Conservation (phyloP, 2,113 vertebrate species). For the Motacilla tschutschensis region DNA sequence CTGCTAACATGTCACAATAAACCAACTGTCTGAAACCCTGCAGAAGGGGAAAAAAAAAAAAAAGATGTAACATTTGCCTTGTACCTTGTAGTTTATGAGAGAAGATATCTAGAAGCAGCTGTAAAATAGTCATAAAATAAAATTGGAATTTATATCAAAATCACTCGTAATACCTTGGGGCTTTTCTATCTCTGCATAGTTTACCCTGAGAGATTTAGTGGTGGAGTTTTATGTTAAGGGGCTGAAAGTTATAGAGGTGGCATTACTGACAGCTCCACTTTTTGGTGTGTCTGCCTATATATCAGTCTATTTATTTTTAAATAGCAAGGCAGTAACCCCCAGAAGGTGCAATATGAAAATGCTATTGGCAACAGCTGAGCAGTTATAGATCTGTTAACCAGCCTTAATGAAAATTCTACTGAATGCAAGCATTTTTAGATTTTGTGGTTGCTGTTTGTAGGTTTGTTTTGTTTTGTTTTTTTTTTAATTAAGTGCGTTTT, state of each 20-base stretch:
- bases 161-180: constrained; percentile 59
- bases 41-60: constrained; percentile 2
- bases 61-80: constrained; percentile 49
- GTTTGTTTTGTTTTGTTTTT: neutral
- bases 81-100: constrained; percentile 51
- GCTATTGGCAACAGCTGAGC: constrained; percentile 4
- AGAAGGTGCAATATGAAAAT: constrained; percentile 28
- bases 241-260: constrained; percentile 56
- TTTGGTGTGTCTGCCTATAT: constrained; percentile 35
- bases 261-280: constrained; percentile 1
- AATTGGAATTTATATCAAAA: constrained; percentile 72
- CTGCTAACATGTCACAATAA: constrained; percentile 65
- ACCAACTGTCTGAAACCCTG: constrained; percentile 59
- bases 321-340: constrained; percentile 14
- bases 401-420: neutral
- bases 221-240: constrained; percentile 51
- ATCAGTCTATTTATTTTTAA: constrained; percentile 65
- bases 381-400: neutral
- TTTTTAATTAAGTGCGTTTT: neutral
- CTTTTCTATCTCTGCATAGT: constrained; percentile 63
- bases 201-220: constrained; percentile 63
- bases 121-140: constrained; percentile 70
- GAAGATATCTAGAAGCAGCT: constrained; percentile 46
- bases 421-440: neutral
- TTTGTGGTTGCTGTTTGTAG: neutral